Evolutionary conservation across 2,888 invertebrate genomes (phyloP).

Genomic region (Troides helena): DNA sequence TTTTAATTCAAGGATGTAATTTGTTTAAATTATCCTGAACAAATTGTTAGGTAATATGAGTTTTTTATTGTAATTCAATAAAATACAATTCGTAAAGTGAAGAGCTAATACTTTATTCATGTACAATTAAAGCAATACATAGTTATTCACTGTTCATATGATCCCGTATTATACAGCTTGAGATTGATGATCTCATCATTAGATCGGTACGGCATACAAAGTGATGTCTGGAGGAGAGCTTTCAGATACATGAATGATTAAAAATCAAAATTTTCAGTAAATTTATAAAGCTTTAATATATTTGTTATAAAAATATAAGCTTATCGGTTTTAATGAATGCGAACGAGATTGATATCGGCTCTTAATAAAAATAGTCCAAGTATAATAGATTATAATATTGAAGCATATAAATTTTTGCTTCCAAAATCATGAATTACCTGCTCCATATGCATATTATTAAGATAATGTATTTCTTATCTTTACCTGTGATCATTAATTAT

Average conservation of each 20-base stretch:
- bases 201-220: not conserved
- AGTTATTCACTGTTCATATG: not conserved
- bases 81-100: too few species aligned
- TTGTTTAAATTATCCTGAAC: too few species aligned
- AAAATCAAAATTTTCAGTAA: not conserved
- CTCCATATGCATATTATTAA: not conserved
- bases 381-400: not conserved
- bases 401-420: not conserved
- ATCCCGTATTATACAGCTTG: not conserved
- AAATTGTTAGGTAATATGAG: too few species aligned
- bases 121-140: not conserved
- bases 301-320: not conserved
- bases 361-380: not conserved
- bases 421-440: not conserved
- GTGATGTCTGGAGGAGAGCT: not conserved
- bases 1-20: too few species aligned
- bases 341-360: not conserved
- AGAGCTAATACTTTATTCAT: not conserved
- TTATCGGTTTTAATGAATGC: not conserved
- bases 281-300: not conserved
- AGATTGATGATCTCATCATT: not conserved
- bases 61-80: too few species aligned
- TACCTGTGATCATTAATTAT: not conserved
- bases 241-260: not conserved
- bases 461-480: not conserved